Evolutionary conservation across 2,888 invertebrate genomes (phyloP), one percentile per base, ranked within the genome.

Genomic region (Ferrisia virgata): DNA sequence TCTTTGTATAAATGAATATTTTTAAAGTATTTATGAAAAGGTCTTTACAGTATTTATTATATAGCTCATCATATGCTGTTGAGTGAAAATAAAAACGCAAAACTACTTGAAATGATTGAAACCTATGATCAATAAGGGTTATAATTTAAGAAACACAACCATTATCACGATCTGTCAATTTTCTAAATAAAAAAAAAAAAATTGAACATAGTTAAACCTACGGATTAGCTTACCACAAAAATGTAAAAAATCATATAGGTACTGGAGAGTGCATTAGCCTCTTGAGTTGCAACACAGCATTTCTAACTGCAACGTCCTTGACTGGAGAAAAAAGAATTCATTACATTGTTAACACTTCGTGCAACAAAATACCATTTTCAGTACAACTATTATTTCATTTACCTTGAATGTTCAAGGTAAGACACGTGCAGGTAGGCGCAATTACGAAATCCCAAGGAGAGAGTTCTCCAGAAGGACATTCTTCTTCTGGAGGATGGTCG

Each of bases 391-490:
- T 81, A 64, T 81, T 53, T 33, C 40, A 80, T 81, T 81, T 64
- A 81, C 81, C 81, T 81, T 81, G 81, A 81, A 81, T 64, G 64
- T 81, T 81, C 81, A 81, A 81, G 81, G 81, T 81, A 81, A 58
- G 47, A 81, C 81, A 81, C 81, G 81, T 81, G 81, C 33, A 81
- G 81, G 81, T 53, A 81, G 81, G 53, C 22, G 64, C 81, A 31
- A 64, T 81, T 81, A 81, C 81, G 81, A 81, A 81, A 81, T 53
- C 33, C 18, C 72, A 72, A 72, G 36, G 72, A 72, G 72, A 72
- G 72, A 72, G 72, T 81, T 81, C 53, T 81, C 81, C 81, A 81
- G 81, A 36, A 81, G 53, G 53, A 81, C 81, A 58, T 53, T 81
- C 47, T 58, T 80, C 64, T 81, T 58, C 81, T 47, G 47, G 47